Percentiles rank a stretch among this genome's conserved stretches.
Conservation (phyloP, 2,888 invertebrate genomes). For the Chrysotoxum bicinctum region DNA sequence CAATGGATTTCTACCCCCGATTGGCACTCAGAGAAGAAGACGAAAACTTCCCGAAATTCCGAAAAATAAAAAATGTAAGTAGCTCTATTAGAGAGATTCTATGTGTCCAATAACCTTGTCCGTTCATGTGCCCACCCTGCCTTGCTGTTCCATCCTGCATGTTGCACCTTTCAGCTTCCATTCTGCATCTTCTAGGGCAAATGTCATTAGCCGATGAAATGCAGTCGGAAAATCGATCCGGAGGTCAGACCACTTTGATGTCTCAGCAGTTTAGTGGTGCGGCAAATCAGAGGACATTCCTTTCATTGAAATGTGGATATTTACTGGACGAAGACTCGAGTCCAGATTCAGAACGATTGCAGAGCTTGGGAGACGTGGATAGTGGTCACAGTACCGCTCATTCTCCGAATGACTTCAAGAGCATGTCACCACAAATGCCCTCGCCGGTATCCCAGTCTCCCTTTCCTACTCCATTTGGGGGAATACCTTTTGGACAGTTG, state of each 20-base stretch:
- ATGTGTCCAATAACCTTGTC: conserved; percentile 50
- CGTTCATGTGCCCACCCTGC: conserved; percentile 17
- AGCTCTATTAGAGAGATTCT: conserved; percentile 52
- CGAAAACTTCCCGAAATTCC: conserved; percentile 95
- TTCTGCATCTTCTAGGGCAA: conserved; percentile 84
- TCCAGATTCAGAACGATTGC: conserved; percentile 92
- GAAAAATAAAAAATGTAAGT: conserved; percentile 92
- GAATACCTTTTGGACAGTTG: conserved; percentile 90
- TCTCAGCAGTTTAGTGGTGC: conserved; percentile 42
- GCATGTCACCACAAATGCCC: conserved; percentile 88
- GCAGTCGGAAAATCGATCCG: conserved; percentile 58
- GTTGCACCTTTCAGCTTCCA: conserved; percentile 83
- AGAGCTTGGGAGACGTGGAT: conserved; percentile 89
- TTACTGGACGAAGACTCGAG: conserved; percentile 91
- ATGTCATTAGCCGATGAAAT: conserved; percentile 82
- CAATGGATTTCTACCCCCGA: conserved; percentile 77
- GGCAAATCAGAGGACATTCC: conserved; percentile 82
- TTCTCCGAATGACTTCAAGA: conserved; percentile 94
- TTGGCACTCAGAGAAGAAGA: conserved; percentile 85
- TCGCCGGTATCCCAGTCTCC: conserved; percentile 85
- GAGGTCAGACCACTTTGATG: conserved; percentile 55
- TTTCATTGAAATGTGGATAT: conserved; percentile 89
- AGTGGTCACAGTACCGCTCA: conserved; percentile 96
- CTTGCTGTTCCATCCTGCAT: conserved; percentile 55
- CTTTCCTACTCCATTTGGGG: conserved; percentile 86